Evolutionary conservation across 2,888 invertebrate genomes (phyloP), one percentile per base, ranked within the genome.

Genomic region (Drymonia ruficornis): DNA sequence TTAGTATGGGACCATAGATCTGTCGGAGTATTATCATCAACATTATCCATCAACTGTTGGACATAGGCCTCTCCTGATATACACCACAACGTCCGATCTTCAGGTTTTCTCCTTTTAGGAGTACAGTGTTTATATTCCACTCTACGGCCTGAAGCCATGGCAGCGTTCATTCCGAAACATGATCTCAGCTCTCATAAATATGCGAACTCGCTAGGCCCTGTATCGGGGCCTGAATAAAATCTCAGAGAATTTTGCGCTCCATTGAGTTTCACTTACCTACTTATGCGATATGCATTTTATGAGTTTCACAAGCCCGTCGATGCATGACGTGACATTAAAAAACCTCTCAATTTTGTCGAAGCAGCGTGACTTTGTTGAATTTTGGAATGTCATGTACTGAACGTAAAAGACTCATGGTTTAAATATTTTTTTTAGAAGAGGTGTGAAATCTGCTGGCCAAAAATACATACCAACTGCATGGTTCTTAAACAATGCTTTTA

Each of bases 221-320:
- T 65, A 63, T 62, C 56, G 59, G 58, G 63, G 70, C 62, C 60
- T 73, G 77, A 69, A 78, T 75, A 80, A 76, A 80, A 78, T 80
- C 74, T 76, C 74, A 78, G 75, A 76, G 78, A 66, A 65, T 80
- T 74, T 81, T 67, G 71, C 79, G 78, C 74, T 69, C 67, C 76
- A 80, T 80, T 63, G 71, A 70, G 67, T 81, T 81, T 83, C 81
- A 81, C 80, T 83, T n/a, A n/a, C n/a, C n/a, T n/a, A n/a, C n/a
- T n/a, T 81, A 73, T 73, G 70, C 72, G 69, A 70, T 72, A 73
- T 80, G 82, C 81, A 82, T 76, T 82, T 76, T 76, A 75, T 75
- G 72, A 72, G 60, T 55, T 49, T 52, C 48, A 46, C 46, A 29
- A 36, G 31, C 51, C 44, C 55, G 38, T 5, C 47, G 51, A 57